phyloP scores from a whole-genome alignment of 2,797 vertebrate species.

The Emydoidea blandingii region DNA sequence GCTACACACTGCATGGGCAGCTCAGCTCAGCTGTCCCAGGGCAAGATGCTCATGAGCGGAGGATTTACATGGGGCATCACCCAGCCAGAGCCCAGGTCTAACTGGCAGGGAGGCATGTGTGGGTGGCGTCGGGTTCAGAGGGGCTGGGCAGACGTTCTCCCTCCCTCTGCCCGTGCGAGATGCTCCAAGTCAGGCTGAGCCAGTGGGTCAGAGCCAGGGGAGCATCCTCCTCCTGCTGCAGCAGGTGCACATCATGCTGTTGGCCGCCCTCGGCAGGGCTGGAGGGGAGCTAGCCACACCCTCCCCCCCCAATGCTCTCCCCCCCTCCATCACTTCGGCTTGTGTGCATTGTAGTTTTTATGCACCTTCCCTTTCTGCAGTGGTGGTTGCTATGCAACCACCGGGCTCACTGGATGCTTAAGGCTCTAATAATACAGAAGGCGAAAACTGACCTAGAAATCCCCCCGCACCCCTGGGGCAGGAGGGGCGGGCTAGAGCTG shows the following conservation, averaged over 20 bases:
- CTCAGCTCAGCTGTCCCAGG: neutral
- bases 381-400: constrained; percentile 74
- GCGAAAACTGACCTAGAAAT: constrained; percentile 70
- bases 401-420: constrained; percentile 31
- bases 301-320: neutral
- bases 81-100: neutral
- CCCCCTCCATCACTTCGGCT: neutral
- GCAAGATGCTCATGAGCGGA: no score
- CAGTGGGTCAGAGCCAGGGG: neutral
- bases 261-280: neutral
- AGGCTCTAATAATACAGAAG: constrained; percentile 48
- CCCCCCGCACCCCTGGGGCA: neutral
- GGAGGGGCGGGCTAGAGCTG: neutral
- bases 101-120: no score
- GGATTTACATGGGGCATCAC: neutral
- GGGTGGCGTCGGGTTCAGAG: neutral
- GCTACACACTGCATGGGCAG: no score
- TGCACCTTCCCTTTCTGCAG: constrained; percentile 48
- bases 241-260: no score
- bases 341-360: constrained; percentile 11
- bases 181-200: neutral
- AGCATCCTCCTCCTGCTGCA: no score
- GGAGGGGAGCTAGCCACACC: neutral
- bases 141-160: neutral
- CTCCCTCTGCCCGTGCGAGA: neutral